Evolutionary conservation across 2,888 invertebrate species (phyloP).

Genomic region (Thecophora atra): DNA sequence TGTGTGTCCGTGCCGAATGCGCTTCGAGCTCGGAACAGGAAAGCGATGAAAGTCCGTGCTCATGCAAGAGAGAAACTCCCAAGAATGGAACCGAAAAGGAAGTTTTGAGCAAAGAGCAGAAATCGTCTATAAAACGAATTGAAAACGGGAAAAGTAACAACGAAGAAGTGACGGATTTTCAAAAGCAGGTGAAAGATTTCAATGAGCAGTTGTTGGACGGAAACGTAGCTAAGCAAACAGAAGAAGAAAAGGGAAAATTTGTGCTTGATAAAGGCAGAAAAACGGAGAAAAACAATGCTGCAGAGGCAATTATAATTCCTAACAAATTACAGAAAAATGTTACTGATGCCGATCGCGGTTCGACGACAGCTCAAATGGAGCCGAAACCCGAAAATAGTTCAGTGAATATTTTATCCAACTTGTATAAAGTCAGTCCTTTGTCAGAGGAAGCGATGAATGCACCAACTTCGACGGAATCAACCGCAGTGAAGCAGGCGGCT

Average conservation of each 20-base stretch:
- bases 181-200: constrained; percentile 33
- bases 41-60: constrained; percentile 36
- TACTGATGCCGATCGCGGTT: constrained; percentile 24
- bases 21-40: constrained; percentile 47
- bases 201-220: constrained; percentile 44
- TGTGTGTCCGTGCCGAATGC: constrained; percentile 47
- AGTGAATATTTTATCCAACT: constrained; percentile 54
- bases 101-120: background rate
- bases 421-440: constrained; percentile 52
- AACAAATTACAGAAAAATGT: constrained; percentile 16
- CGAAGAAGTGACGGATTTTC: background rate
- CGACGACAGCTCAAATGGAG: constrained; percentile 12
- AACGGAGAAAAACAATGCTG: background rate
- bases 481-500: background rate
- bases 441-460: constrained; percentile 41
- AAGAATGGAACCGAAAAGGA: background rate
- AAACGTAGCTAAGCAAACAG: background rate
- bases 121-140: background rate
- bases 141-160: background rate
- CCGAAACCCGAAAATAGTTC: constrained; percentile 50
- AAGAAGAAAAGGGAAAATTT: constrained; percentile 46
- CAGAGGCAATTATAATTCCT: constrained; percentile 1
- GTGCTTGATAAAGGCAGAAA: constrained; percentile 25
- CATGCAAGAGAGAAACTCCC: constrained; percentile 12
- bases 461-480: background rate